Percentiles rank a stretch among this genome's conserved stretches.
These are phyloP conservation scores for Muscicapa adusta DNA, from an alignment of 2,113 vertebrate genomes.

Conservation along the genomic window DNA sequence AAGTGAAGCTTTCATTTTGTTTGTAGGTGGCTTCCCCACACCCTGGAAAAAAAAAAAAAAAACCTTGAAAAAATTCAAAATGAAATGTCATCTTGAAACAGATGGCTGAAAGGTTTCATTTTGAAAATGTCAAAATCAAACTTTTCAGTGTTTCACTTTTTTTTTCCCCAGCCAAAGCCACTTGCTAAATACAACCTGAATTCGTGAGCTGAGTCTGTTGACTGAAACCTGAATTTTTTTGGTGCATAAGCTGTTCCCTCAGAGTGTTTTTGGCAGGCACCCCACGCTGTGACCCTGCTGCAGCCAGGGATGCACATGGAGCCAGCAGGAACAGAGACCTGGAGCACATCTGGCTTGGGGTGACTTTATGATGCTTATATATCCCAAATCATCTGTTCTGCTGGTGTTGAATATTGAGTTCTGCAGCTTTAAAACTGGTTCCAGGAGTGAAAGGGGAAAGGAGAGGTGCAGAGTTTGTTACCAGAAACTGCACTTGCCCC, in stretches of 20 bases:
- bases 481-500: too few species aligned
- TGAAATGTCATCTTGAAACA: conserved; percentile 57
- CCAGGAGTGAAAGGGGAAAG: too few species aligned
- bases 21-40: conserved; percentile 42
- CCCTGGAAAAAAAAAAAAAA: not conserved
- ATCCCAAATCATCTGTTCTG: too few species aligned
- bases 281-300: fast-evolving
- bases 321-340: fast-evolving
- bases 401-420: too few species aligned
- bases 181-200: conserved; percentile 64
- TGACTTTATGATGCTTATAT: too few species aligned
- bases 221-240: conserved; percentile 29
- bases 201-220: conserved; percentile 43
- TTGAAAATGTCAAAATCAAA: conserved; percentile 67
- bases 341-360: too few species aligned
- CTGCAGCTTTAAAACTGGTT: too few species aligned
- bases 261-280: fast-evolving
- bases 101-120: conserved; percentile 67
- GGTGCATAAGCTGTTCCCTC: not conserved
- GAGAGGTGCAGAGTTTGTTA: too few species aligned
- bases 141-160: conserved; percentile 49
- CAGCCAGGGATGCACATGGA: fast-evolving
- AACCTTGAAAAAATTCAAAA: not conserved
- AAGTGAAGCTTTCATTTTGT: conserved; percentile 41
- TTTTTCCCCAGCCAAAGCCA: conserved; percentile 28